phyloP scores from a whole-genome alignment of 2,888 invertebrate genomes.

The Chironomus tentans region DNA sequence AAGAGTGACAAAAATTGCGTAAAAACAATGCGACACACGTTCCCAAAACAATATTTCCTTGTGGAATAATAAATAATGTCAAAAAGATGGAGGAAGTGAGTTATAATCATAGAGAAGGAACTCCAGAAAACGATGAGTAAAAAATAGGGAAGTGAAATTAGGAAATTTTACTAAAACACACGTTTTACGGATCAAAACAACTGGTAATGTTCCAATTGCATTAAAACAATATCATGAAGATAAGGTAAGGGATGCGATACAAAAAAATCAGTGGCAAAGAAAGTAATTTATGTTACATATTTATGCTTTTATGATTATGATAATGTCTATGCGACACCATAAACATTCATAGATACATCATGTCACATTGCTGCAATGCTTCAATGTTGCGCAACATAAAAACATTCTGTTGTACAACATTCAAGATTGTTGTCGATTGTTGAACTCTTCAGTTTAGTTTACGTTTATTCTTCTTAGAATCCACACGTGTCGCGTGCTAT shows the following conservation, averaged over 20 bases:
- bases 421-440: neutral
- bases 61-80: conserved; percentile 15
- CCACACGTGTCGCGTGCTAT: neutral
- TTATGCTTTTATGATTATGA: conserved; percentile 8
- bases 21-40: conserved; percentile 1
- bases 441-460: neutral
- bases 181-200: conserved; percentile 14
- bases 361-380: neutral
- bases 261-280: neutral
- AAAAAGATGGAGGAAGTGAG: neutral
- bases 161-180: conserved; percentile 9
- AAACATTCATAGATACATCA: neutral
- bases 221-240: neutral
- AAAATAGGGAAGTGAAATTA: neutral
- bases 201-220: neutral
- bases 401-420: neutral
- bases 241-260: neutral
- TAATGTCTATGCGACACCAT: neutral
- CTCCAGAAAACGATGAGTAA: neutral
- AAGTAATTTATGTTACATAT: neutral
- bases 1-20: neutral
- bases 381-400: neutral
- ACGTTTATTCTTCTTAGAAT: conserved; percentile 6
- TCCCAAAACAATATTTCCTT: conserved; percentile 1
- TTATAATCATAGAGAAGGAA: neutral